Conservation (phyloP, 2,113 vertebrate genomes). For the Dissostichus mawsoni region DNA sequence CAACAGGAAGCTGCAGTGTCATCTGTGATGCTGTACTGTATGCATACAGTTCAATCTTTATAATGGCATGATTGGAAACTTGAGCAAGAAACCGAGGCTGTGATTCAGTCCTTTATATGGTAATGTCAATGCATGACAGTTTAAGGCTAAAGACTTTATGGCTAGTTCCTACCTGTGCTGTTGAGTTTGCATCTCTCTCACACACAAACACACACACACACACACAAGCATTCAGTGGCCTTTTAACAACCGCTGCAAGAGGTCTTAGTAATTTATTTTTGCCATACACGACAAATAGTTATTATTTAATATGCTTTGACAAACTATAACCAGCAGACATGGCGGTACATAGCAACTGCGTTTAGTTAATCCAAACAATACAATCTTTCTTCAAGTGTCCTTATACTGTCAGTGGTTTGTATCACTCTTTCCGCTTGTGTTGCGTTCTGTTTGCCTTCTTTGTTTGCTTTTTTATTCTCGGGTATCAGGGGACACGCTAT, state of each 20-base stretch:
- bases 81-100: slow-evolving; percentile 48
- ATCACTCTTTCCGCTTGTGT: slow-evolving; percentile 61
- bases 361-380: slow-evolving; percentile 75
- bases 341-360: slow-evolving; percentile 70
- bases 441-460: slow-evolving; percentile 60
- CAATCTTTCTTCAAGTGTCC: slow-evolving; percentile 87
- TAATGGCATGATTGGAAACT: slow-evolving; percentile 59
- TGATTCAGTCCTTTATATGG: slow-evolving; percentile 49
- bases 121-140: slow-evolving; percentile 68
- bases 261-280: slow-evolving; percentile 76
- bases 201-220: slow-evolving; percentile 63
- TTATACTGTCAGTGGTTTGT: slow-evolving; percentile 74
- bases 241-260: slow-evolving; percentile 81
- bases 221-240: slow-evolving; percentile 77
- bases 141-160: slow-evolving; percentile 49
- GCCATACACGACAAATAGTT: slow-evolving; percentile 63
- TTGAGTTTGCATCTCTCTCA: slow-evolving; percentile 69
- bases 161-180: slow-evolving; percentile 57
- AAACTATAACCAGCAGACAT: slow-evolving; percentile 78
- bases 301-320: slow-evolving; percentile 69
- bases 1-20: slow-evolving; percentile 48
- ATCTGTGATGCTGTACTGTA: slow-evolving; percentile 52
- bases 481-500: slow-evolving; percentile 58
- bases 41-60: slow-evolving; percentile 54
- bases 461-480: slow-evolving; percentile 29